Percentiles rank a stretch among this genome's conserved stretches.
phyloP scores from a whole-genome alignment of 1,140 invertebrate genomes.

The Caenorhabditis brenneri region DNA sequence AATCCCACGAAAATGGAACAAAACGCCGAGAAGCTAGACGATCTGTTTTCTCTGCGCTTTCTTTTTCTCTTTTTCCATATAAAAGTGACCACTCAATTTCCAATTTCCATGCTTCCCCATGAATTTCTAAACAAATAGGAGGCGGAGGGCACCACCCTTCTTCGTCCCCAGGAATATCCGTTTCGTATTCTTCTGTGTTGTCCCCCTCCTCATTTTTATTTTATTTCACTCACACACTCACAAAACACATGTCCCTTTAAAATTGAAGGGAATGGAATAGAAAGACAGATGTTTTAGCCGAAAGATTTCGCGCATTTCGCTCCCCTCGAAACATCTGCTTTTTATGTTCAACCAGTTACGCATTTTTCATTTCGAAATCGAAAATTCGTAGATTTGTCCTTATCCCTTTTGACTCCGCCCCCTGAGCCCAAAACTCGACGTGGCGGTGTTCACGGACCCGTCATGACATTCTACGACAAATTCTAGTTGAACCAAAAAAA shows the following conservation, averaged over 20 bases:
- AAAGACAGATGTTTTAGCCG: conserved; percentile 22
- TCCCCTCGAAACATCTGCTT: not conserved
- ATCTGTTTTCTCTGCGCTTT: too few species aligned
- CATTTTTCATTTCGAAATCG: not conserved
- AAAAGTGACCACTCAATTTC: too few species aligned
- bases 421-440: too few species aligned
- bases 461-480: too few species aligned
- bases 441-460: too few species aligned
- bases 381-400: too few species aligned
- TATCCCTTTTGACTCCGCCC: too few species aligned
- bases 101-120: too few species aligned
- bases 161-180: conserved; percentile 15
- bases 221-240: not conserved
- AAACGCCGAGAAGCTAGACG: too few species aligned
- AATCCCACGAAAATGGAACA: too few species aligned
- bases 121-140: conserved; percentile 29
- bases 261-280: not conserved
- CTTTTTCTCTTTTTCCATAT: too few species aligned
- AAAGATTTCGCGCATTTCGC: not conserved
- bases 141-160: not conserved
- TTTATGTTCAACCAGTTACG: not conserved
- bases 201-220: not conserved
- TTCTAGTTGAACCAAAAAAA: too few species aligned
- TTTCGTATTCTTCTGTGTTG: not conserved
- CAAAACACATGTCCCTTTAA: not conserved